Conservation (phyloP, 2,888 invertebrate species). For the Dermolepida albohirtum region DNA sequence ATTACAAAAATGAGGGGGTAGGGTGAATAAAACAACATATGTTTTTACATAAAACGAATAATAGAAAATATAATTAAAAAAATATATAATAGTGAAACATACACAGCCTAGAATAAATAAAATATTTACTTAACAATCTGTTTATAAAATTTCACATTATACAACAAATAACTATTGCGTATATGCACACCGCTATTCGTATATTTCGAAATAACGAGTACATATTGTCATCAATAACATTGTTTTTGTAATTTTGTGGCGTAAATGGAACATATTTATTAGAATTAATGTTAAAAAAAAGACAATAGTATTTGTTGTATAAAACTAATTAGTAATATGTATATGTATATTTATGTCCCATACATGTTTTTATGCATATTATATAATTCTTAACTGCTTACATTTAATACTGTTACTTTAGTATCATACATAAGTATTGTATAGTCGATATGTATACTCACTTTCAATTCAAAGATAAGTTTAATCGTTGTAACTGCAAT, state of each 20-base stretch:
- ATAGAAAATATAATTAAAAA: conserved; percentile 32
- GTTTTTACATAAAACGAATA: conserved; percentile 26
- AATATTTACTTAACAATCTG: conserved; percentile 16
- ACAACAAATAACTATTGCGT: conserved; percentile 29
- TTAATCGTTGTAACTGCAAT: no score
- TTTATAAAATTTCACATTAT: conserved; percentile 25
- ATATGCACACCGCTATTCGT: neutral
- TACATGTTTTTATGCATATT: conserved; percentile 5
- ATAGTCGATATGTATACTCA: no score
- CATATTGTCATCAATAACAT: neutral
- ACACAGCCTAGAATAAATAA: conserved; percentile 32
- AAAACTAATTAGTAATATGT: conserved; percentile 26
- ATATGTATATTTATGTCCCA: conserved; percentile 14
- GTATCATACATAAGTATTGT: neutral
- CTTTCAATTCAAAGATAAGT: no score
- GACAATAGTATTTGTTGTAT: conserved; percentile 29
- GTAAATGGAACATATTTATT: no score
- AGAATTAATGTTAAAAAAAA: neutral
- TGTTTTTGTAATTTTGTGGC: no score
- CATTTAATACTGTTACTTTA: conserved; percentile 11
- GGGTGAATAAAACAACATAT: conserved; percentile 7
- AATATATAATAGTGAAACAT: conserved; percentile 22
- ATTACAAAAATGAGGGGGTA: no score
- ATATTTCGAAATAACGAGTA: neutral
- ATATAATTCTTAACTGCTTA: conserved; percentile 9